Conservation (phyloP, 1,140 invertebrate species). For the Drosophila bipectinata region DNA sequence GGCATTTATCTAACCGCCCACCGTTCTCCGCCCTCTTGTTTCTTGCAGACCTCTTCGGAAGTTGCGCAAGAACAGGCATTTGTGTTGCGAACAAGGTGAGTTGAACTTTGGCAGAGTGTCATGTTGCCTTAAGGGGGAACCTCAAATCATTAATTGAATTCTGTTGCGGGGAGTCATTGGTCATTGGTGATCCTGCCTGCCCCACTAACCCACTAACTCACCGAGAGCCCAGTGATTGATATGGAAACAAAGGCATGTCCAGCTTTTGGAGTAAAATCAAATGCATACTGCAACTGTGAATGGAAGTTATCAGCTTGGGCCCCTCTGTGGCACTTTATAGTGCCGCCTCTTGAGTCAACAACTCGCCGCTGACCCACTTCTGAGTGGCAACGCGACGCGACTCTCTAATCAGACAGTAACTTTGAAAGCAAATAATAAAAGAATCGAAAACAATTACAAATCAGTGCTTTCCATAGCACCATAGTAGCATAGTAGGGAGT, state of each 20-base stretch:
- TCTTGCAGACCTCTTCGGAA: conserved; percentile 61
- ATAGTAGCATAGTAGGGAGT: conserved; percentile 22
- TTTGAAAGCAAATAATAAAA: conserved; percentile 35
- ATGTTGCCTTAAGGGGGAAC: conserved; percentile 24
- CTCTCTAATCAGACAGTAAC: conserved; percentile 52
- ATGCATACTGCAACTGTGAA: conserved; percentile 33
- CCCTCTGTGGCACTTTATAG: conserved; percentile 42
- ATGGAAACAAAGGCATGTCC: background rate
- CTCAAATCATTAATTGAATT: conserved; percentile 62
- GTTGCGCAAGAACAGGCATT: conserved; percentile 60
- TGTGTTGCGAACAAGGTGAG: conserved; percentile 69
- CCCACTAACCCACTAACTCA: conserved; percentile 30
- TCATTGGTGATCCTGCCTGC: conserved; percentile 20
- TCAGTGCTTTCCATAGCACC: conserved; percentile 1
- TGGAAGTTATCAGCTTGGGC: conserved; percentile 30
- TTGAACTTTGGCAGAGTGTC: conserved; percentile 55
- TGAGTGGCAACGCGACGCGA: conserved; percentile 44
- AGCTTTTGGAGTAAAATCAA: conserved; percentile 1
- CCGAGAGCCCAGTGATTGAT: conserved; percentile 28
- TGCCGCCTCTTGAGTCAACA: conserved; percentile 50
- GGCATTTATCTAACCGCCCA: conserved; percentile 57
- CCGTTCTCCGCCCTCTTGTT: conserved; percentile 23
- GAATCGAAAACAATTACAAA: conserved; percentile 22
- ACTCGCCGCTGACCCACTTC: conserved; percentile 60
- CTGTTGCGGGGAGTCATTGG: conserved; percentile 34